Conservation (phyloP, 2,113 vertebrate genomes). For the Ceyx cyanopectus region DNA sequence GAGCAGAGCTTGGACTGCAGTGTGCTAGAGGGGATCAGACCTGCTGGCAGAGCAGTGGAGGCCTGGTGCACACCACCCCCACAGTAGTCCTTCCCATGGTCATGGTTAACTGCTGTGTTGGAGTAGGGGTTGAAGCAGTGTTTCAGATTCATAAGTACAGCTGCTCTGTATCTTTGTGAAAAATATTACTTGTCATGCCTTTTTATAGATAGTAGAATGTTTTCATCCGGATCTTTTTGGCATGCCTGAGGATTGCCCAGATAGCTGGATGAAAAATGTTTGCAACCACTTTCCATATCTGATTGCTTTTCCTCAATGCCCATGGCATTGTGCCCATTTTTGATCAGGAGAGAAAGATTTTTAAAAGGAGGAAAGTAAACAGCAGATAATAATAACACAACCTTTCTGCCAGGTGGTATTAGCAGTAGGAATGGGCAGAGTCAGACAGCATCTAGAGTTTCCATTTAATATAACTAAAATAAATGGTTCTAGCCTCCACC, state of each 20-base stretch:
- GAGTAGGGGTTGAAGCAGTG: neutral
- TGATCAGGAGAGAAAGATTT: slow-evolving; percentile 8
- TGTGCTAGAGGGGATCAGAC: neutral
- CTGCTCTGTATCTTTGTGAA: neutral
- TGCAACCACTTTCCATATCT: neutral
- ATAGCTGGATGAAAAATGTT: slow-evolving; percentile 20
- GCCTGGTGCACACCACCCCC: neutral
- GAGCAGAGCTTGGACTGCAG: neutral
- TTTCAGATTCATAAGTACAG: neutral
- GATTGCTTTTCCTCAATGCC: neutral
- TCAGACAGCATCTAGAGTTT: slow-evolving; percentile 41
- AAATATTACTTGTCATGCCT: neutral
- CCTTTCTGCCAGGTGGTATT: slow-evolving; percentile 38
- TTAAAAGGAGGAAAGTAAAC: slow-evolving; percentile 33
- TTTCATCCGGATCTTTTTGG: neutral
- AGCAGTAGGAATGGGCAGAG: slow-evolving; percentile 18
- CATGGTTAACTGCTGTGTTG: neutral
- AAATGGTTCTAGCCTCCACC: slow-evolving; percentile 38
- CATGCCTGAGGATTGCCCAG: neutral
- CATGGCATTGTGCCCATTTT: slow-evolving; percentile 13
- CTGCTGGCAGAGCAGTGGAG: accelerated
- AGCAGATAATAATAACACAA: slow-evolving; percentile 28
- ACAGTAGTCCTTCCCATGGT: neutral
- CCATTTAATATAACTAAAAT: slow-evolving; percentile 47
- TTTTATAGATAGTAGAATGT: neutral